Evolutionary conservation across 1,140 invertebrate genomes (phyloP), one percentile per base, ranked within the genome.

Genomic region (Cydia strobilella): DNA sequence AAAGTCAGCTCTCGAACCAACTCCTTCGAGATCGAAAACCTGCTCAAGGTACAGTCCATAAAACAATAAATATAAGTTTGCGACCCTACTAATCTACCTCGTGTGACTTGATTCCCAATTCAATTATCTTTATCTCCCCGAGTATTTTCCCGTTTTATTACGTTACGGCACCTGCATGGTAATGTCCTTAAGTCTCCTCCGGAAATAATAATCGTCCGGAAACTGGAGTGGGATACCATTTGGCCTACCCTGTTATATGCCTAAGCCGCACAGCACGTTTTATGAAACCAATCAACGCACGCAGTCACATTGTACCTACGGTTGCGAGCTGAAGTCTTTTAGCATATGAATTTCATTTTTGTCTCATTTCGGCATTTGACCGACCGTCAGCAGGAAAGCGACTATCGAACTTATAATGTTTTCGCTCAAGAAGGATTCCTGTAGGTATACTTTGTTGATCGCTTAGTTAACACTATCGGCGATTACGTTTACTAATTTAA

Each of bases 21-120:
- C 90, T 97, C 97, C 35, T 97, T 97, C 83, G 97, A 98, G 93
- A 98, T 98, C 82, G 97, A 98, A 93, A 98, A 97, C 94, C 94
- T 98, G 76, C 93, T 98, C 73, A 98, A 97, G 94, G 92, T 93
- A 88, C 75, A 45, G 72, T 59, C 76, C 73, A 73, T 62, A 74
- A 75, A 72, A 77, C 59, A 78, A 77, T 82, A 82, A 79, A 77
- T 18, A 80, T 77, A 73, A 63, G 45, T 62, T 66, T 69, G 31
- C 65, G 74, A 62, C 25, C 35, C 66, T 31, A 77, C 79, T 83
- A 81, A 84, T 79, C 78, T 80, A 84, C 80, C 82, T 81, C 76
- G 65, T 83, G 73, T 74, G 76, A 80, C 75, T 78, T 79, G 79
- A 82, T 80, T 77, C 75, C 78, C 75, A 66, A 81, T 80, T 79